Base-by-base conservation (phyloP, 2,888 invertebrate genomes). In the Iphiclides podalirius region DNA sequence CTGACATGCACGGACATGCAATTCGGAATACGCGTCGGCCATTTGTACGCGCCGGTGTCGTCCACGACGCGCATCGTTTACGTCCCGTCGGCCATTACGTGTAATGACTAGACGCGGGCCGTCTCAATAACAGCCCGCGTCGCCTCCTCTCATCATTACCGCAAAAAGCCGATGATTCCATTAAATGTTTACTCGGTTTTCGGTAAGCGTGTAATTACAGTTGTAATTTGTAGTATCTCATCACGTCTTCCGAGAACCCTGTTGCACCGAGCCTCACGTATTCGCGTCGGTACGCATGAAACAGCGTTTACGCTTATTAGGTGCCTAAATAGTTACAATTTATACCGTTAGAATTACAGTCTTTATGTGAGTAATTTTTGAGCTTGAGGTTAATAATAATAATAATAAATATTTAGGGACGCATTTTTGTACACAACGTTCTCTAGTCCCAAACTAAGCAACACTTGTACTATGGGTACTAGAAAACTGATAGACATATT, bases 81-180 rank as follows among this genome's bases (percentile, higher is more conserved):
- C 42, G 42, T 42, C 42, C 9, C 42, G 36, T 37, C 20, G 20
- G 13, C 37, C 37, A 42, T 48, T 48, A 48, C 9, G 20, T 9
- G 37, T 48, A 48, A 48, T 37, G 42, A 48, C 41, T 14, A 23
- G 41, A 9, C 14, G 41, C 41, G 36, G 16, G 12, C 47, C n/a
- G 17, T 11, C 26, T 26, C 35, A 35, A 35, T 40, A 28, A 41
- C 40, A 40, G 35, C 9, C 47, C 28, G n/a, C n/a, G 8, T 16
- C 14, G 28, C 28, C 47, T 41, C 9, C 20, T 4, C 20, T 28
- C 9, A n/a, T n/a, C 8, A 28, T 6, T 28, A 20, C 20, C 2
- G 28, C 28, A 28, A 2, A n/a, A 28, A 6, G 2, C n/a, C 2
- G 42, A 48, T 48, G 15, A 48, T 48, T 31, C 33, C 11, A 37